Conservation (phyloP, 2,113 vertebrate genomes). For the Vombatus ursinus region DNA sequence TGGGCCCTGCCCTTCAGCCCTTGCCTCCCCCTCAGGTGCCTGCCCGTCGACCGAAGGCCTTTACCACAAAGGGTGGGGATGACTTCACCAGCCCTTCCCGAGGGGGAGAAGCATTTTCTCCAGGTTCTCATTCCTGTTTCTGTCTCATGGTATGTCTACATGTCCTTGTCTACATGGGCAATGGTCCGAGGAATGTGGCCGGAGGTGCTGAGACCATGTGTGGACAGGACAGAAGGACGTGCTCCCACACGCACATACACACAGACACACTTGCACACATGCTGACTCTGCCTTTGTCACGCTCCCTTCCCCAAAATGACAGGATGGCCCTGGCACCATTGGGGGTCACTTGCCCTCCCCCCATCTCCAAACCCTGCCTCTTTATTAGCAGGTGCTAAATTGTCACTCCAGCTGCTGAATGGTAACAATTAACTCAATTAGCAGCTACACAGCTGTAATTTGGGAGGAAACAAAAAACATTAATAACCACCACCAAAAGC, state of each 20-base stretch:
- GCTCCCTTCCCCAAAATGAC: constrained; percentile 45
- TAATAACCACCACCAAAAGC: constrained; percentile 78
- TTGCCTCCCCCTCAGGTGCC: rapidly evolving
- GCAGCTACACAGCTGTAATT: constrained; percentile 84
- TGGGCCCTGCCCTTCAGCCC: too few species aligned
- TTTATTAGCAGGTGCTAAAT: constrained; percentile 82
- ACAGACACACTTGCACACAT: rapidly evolving
- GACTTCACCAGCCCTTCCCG: too few species aligned
- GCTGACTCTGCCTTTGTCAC: neutral
- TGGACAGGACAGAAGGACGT: rapidly evolving
- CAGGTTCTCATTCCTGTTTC: rapidly evolving
- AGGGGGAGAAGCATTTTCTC: neutral
- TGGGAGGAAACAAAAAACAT: constrained; percentile 82
- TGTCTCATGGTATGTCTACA: rapidly evolving
- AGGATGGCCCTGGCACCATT: neutral
- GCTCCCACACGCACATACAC: rapidly evolving
- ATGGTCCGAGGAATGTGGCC: neutral
- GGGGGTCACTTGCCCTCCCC: constrained; percentile 63
- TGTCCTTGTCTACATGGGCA: rapidly evolving
- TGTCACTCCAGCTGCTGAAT: constrained; percentile 83
- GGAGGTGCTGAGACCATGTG: rapidly evolving
- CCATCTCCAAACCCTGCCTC: constrained; percentile 53
- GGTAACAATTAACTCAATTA: constrained; percentile 80
- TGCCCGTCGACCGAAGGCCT: too few species aligned
- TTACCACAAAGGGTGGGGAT: too few species aligned